A percentile compares a stretch with the other conserved stretches of the same genome.
These are phyloP conservation scores for Agrotis segetum DNA, from an alignment of 2,888 invertebrate genomes.

Conservation along the genomic window DNA sequence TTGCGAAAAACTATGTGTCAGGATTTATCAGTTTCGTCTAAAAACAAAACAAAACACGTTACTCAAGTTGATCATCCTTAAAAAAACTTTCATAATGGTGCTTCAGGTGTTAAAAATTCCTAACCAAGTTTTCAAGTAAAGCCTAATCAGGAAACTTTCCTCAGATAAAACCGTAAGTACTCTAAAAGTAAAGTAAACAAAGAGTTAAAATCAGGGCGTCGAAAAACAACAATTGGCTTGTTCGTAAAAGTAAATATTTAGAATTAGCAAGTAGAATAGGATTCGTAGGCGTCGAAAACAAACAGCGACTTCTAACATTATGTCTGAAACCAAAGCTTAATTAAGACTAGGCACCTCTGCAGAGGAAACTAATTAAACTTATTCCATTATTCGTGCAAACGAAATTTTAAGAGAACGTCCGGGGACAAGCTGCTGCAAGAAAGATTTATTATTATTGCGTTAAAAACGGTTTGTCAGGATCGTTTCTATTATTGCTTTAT, in stretches of 20 bases:
- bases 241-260: constrained; percentile 57
- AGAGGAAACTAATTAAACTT: constrained; percentile 88
- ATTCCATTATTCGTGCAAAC: constrained; percentile 86
- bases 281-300: constrained; percentile 72
- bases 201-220: constrained; percentile 22
- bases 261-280: constrained; percentile 61
- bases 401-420: constrained; percentile 82
- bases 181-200: not conserved
- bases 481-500: constrained; percentile 60
- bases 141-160: not conserved
- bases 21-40: no score
- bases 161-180: constrained; percentile 6
- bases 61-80: not conserved
- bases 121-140: not conserved
- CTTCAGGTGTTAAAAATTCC: not conserved
- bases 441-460: constrained; percentile 77
- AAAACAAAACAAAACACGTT: not conserved
- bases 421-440: constrained; percentile 75
- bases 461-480: constrained; percentile 66
- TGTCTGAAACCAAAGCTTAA: constrained; percentile 83
- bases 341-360: constrained; percentile 84
- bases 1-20: no score
- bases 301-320: constrained; percentile 76
- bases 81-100: no score
- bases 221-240: constrained; percentile 25